Percentiles rank a stretch among this genome's conserved stretches.
phyloP scores from a whole-genome alignment of 2,113 vertebrate species.

The Helogale parvula region DNA sequence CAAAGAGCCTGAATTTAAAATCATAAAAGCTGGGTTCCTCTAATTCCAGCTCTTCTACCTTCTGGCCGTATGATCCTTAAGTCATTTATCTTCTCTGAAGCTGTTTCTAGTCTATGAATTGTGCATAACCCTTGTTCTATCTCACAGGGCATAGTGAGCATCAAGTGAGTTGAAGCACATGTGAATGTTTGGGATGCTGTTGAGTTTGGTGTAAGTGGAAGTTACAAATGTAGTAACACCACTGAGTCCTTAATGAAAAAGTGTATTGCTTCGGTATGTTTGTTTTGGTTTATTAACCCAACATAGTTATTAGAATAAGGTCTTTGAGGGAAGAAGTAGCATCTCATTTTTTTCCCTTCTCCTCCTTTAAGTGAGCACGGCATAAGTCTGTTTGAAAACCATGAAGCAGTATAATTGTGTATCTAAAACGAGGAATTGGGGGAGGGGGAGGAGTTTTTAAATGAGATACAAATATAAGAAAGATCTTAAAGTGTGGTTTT shows the following conservation, averaged over 20 bases:
- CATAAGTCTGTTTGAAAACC: conserved; percentile 10
- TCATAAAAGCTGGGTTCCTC: conserved; percentile 20
- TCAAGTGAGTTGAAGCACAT: neutral
- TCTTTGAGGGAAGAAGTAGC: neutral
- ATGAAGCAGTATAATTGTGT: neutral
- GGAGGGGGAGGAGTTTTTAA: neutral
- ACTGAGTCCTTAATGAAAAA: neutral
- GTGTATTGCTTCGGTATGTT: neutral
- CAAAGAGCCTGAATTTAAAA: neutral
- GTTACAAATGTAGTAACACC: neutral
- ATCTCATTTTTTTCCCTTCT: neutral
- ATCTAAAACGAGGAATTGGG: neutral
- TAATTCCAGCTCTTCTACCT: neutral
- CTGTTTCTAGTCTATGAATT: neutral
- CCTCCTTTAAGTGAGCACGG: neutral
- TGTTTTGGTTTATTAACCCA: conserved; percentile 1
- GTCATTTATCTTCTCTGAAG: neutral
- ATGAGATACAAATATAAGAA: neutral
- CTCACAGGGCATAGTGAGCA: neutral
- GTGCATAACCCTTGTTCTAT: neutral
- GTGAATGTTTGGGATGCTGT: neutral
- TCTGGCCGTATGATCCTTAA: neutral
- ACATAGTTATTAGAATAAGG: neutral
- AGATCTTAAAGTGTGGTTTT: neutral
- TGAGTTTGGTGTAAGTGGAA: neutral